Percentiles rank a stretch among this genome's conserved stretches.
phyloP scores from a whole-genome alignment of 1,140 invertebrate species.

The Micrasema longulum region DNA sequence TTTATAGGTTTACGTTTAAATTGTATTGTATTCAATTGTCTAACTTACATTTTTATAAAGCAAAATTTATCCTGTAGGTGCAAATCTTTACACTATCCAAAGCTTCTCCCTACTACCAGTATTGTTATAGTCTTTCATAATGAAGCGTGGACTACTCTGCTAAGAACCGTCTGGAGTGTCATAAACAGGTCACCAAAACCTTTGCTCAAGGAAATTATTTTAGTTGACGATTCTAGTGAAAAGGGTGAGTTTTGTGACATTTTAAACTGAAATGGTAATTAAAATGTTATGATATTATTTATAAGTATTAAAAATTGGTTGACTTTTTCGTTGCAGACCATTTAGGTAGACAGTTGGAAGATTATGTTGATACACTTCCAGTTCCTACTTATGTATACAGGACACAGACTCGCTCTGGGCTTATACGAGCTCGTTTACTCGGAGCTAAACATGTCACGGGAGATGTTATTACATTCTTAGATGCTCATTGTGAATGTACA shows the following conservation, averaged over 20 bases:
- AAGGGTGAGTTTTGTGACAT: constrained; percentile 76
- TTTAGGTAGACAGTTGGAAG: constrained; percentile 88
- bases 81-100: constrained; percentile 81
- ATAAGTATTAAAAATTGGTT: too few species aligned
- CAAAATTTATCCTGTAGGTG: constrained; percentile 70
- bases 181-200: constrained; percentile 91
- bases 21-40: too few species aligned
- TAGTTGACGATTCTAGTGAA: constrained; percentile 96
- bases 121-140: constrained; percentile 98
- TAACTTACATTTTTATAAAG: neutral
- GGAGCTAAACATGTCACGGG: constrained; percentile 93
- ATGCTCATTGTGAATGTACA: constrained; percentile 95
- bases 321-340: constrained; percentile 78
- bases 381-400: constrained; percentile 87
- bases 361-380: constrained; percentile 88
- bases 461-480: constrained; percentile 95
- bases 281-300: too few species aligned
- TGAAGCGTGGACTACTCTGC: constrained; percentile 96
- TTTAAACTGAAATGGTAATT: too few species aligned
- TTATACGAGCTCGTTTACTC: constrained; percentile 92
- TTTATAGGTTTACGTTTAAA: too few species aligned
- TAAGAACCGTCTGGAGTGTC: constrained; percentile 96
- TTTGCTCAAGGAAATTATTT: constrained; percentile 92
- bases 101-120: constrained; percentile 86
- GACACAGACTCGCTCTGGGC: constrained; percentile 89